A percentile compares a stretch with the other conserved stretches of the same genome.
Evolutionary conservation across 2,113 vertebrate genomes (phyloP).

Genomic region (Sula dactylatra): DNA sequence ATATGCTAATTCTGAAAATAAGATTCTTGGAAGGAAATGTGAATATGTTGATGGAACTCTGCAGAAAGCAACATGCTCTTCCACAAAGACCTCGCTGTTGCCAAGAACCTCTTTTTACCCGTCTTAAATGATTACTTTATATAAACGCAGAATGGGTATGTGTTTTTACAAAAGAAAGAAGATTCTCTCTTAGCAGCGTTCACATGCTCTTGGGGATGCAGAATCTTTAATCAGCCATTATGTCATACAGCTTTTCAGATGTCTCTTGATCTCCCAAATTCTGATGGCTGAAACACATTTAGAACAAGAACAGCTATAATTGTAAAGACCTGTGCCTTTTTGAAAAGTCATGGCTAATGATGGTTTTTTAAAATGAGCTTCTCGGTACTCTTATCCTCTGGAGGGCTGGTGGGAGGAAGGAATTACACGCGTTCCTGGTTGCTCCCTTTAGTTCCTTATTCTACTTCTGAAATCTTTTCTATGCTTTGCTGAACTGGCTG

Average conservation of each 20-base stretch:
- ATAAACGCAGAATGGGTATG: not conserved
- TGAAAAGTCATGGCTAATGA: constrained; percentile 40
- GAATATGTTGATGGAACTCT: constrained; percentile 14
- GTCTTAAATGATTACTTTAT: not conserved
- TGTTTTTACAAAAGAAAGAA: not conserved
- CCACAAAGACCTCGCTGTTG: not conserved
- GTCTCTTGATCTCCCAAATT: not conserved
- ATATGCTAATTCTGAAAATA: constrained; percentile 33
- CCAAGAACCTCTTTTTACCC: not conserved
- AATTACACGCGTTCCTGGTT: not conserved
- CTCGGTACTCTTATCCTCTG: not conserved
- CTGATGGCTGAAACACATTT: not conserved
- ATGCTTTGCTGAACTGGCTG: not conserved
- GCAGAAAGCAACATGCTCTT: constrained; percentile 28
- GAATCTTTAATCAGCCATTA: not conserved
- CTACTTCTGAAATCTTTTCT: not conserved
- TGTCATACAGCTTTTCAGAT: not conserved
- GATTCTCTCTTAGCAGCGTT: not conserved
- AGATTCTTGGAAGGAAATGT: constrained; percentile 55
- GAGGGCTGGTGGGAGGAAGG: not conserved
- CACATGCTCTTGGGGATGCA: not conserved
- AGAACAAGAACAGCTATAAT: constrained; percentile 18
- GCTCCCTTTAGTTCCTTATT: not conserved
- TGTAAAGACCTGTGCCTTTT: not conserved
- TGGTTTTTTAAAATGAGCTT: constrained; percentile 1